Percentiles rank a stretch among this genome's conserved stretches.
phyloP scores from a whole-genome alignment of 2,113 vertebrate genomes.

The Ornithorhynchus anatinus region DNA sequence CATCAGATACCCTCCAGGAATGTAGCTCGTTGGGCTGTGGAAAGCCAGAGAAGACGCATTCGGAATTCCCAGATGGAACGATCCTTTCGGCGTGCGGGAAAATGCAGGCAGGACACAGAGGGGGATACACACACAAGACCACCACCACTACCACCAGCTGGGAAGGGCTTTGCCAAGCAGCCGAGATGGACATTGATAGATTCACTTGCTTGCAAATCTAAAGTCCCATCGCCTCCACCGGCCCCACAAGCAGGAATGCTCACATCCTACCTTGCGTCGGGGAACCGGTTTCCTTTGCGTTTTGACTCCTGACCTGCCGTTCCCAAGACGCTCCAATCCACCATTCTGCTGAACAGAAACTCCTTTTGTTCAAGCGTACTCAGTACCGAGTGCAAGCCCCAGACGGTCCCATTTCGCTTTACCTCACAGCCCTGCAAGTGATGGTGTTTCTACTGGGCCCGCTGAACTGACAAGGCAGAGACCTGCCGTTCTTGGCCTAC shows the following conservation, averaged over 20 bases:
- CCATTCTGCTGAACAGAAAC: slow-evolving; percentile 79
- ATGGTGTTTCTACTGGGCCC: background rate
- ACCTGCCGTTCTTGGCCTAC: background rate
- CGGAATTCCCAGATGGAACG: slow-evolving; percentile 28
- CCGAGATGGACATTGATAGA: slow-evolving; percentile 53
- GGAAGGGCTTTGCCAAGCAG: slow-evolving; percentile 55
- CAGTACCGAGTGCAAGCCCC: background rate
- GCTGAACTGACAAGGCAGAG: background rate
- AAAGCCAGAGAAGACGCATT: slow-evolving; percentile 39
- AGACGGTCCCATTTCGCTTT: background rate
- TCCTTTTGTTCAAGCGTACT: slow-evolving; percentile 65
- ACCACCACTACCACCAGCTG: slow-evolving; percentile 27
- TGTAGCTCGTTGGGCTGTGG: slow-evolving; percentile 14
- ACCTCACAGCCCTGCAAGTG: background rate
- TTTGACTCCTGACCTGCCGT: slow-evolving; percentile 72
- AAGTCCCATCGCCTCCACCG: slow-evolving; percentile 25
- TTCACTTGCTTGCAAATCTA: slow-evolving; percentile 58
- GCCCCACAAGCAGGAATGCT: slow-evolving; percentile 58
- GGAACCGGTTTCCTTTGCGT: slow-evolving; percentile 73
- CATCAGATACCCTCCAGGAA: slow-evolving; percentile 30
- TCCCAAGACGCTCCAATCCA: slow-evolving; percentile 71
- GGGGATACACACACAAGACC: slow-evolving; percentile 30
- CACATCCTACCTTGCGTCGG: slow-evolving; percentile 70
- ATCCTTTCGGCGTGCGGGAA: slow-evolving; percentile 35
- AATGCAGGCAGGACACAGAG: slow-evolving; percentile 35